A percentile compares a stretch with the other conserved stretches of the same genome.
phyloP scores from a whole-genome alignment of 2,888 invertebrate genomes.

The Lordiphosa fenestrarum region DNA sequence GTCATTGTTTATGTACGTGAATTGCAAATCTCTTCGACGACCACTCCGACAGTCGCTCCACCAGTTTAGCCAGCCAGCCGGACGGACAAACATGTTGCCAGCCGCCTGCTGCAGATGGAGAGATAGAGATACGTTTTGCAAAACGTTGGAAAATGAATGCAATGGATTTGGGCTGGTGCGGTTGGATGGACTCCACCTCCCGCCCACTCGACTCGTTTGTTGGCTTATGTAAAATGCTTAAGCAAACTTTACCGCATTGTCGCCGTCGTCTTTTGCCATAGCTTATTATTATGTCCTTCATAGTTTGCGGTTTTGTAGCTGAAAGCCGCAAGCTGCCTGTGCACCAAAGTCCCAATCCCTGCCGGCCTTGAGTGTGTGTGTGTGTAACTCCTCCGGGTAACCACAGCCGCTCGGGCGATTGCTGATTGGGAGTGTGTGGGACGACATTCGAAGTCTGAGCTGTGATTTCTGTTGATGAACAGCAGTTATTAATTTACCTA shows the following conservation, averaged over 20 bases:
- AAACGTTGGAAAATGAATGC: no score
- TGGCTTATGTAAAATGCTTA: conserved; percentile 8
- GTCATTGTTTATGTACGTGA: conserved; percentile 65
- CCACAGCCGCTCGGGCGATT: no score
- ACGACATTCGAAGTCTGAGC: no score
- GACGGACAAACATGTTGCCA: no score
- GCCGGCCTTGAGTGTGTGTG: conserved; percentile 3
- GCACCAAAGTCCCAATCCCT: conserved; percentile 7
- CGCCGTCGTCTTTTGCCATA: conserved; percentile 9
- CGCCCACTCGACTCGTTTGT: background rate
- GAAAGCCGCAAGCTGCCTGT: conserved; percentile 44
- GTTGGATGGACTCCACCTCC: background rate
- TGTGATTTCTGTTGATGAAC: no score
- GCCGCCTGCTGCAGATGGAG: no score
- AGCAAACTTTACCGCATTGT: conserved; percentile 23
- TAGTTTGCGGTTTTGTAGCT: conserved; percentile 48
- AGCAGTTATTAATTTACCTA: no score
- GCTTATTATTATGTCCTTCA: conserved; percentile 45
- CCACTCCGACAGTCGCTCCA: background rate
- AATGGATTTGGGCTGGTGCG: no score
- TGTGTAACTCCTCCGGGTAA: no score
- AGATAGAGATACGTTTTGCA: no score
- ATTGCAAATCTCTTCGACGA: conserved; percentile 56
- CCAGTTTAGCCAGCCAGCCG: no score
- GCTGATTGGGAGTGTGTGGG: no score